Base-by-base conservation (phyloP, 2,113 vertebrate species). In the Helogale parvula region DNA sequence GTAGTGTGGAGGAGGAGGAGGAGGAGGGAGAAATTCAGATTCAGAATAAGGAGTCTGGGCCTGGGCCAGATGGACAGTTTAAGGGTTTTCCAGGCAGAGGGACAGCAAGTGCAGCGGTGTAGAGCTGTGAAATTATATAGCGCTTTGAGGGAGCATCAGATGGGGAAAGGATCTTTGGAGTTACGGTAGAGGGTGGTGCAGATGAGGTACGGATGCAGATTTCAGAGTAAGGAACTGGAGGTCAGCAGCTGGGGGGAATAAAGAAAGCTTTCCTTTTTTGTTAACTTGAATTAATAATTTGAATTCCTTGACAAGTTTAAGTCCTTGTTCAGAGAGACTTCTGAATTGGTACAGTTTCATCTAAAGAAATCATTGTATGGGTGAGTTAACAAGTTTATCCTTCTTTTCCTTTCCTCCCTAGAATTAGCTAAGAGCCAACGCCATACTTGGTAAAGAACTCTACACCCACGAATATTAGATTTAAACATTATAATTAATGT, bases 251-350 rank as follows among this genome's bases (percentile, higher is more conserved):
- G 4, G 6, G 31, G 10, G 2, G n/a, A 38, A 57, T 25, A 63
- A 66, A n/a, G 8, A 72, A 63, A 52, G 33, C 29, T 74, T 89
- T 66, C 57, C 13, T 80, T n/a, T 50, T 14, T 63, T 29, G 21
- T 25, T 23, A 81, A 52, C 33, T 88, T 94, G 63, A 93, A 16
- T 93, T 94, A 69, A 88, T 71, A 45, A 21, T 87, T 88, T 31
- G 23, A 91, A 93, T 76, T 94, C 25, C 35, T 81, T 57, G 21
- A 86, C 60, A 91, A 90, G 3, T 82, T 90, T 95, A 85, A 85
- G 45, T 45, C 4, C 60, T 35, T 66, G 45, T 93, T 88, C 80
- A 89, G 76, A 45, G 86, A 91, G 45, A 65, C 74, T 52, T 63
- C 41, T 71, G 85, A 33, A 33, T 45, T 6, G 21, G 12, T 74